Conservation (phyloP, 1,140 invertebrate species). For the Dendroctonus valens region DNA sequence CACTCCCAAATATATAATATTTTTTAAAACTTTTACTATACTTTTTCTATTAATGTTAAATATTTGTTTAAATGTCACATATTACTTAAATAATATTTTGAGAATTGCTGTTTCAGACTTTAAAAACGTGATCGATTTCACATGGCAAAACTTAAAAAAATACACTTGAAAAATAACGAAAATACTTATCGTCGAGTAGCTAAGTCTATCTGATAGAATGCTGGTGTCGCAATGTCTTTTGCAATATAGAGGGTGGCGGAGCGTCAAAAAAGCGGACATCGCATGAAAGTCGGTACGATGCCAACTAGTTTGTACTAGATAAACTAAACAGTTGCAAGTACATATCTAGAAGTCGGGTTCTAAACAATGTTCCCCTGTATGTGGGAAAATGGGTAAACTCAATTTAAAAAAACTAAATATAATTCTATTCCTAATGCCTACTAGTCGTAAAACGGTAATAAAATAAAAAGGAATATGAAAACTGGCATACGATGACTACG, state of each 20-base stretch:
- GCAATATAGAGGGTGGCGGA: constrained; percentile 4
- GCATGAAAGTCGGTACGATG: not conserved
- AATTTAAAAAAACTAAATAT: too few relatives aligned
- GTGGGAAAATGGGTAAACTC: too few relatives aligned
- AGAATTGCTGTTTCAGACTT: constrained; percentile 53
- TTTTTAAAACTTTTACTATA: constrained; percentile 32
- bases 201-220: constrained; percentile 7
- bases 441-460: constrained; percentile 29
- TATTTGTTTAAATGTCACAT: constrained; percentile 38
- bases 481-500: constrained; percentile 32
- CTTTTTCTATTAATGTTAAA: constrained; percentile 35
- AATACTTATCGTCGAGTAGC: constrained; percentile 43
- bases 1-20: constrained; percentile 43
- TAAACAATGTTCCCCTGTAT: too few relatives aligned
- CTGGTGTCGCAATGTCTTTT: constrained; percentile 30
- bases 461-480: constrained; percentile 31
- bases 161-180: constrained; percentile 47
- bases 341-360: too few relatives aligned
- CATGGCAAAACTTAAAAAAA: constrained; percentile 49
- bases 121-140: constrained; percentile 45
- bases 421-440: too few relatives aligned
- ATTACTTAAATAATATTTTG: constrained; percentile 51
- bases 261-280: not conserved
- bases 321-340: too few relatives aligned
- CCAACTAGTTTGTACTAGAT: not conserved